Conservation (phyloP, 2,888 invertebrate genomes). For the Caenorhabditis wallacei region DNA sequence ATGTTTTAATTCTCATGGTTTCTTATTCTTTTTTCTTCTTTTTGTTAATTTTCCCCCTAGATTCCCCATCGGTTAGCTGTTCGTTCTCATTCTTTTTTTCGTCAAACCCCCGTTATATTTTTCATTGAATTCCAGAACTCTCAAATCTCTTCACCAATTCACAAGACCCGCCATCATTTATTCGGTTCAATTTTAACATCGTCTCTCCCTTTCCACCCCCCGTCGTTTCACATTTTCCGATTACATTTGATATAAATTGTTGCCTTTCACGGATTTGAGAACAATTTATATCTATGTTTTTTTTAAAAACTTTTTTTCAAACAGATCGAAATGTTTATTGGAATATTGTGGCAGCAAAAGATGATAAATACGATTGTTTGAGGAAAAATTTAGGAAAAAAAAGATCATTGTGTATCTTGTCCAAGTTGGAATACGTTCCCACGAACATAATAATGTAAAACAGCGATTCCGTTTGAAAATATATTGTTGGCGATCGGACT, state of each 20-base stretch:
- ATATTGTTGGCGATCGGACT: too few relatives aligned
- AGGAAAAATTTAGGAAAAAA: too few relatives aligned
- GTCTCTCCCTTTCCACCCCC: neutral
- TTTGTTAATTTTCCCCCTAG: neutral
- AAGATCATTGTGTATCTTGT: too few relatives aligned
- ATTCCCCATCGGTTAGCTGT: slow-evolving; percentile 23
- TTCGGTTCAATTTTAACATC: neutral
- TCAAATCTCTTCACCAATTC: neutral
- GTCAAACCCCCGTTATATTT: neutral
- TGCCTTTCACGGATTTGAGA: neutral
- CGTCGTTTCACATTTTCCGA: slow-evolving; percentile 2
- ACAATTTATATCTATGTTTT: too few relatives aligned
- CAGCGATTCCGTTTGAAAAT: too few relatives aligned
- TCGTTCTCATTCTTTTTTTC: slow-evolving; percentile 10
- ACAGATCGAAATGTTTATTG: too few relatives aligned
- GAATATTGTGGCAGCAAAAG: too few relatives aligned
- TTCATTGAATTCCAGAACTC: slow-evolving; percentile 2
- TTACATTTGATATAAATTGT: slow-evolving; percentile 10
- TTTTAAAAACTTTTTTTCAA: too few relatives aligned
- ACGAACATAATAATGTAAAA: too few relatives aligned
- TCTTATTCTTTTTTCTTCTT: neutral
- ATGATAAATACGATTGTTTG: too few relatives aligned
- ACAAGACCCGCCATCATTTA: slow-evolving; percentile 12
- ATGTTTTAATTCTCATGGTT: neutral
- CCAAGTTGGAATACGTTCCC: too few relatives aligned